These are phyloP conservation scores for Merops nubicus DNA, from an alignment of 2,113 vertebrate species.

Conservation along the genomic window DNA sequence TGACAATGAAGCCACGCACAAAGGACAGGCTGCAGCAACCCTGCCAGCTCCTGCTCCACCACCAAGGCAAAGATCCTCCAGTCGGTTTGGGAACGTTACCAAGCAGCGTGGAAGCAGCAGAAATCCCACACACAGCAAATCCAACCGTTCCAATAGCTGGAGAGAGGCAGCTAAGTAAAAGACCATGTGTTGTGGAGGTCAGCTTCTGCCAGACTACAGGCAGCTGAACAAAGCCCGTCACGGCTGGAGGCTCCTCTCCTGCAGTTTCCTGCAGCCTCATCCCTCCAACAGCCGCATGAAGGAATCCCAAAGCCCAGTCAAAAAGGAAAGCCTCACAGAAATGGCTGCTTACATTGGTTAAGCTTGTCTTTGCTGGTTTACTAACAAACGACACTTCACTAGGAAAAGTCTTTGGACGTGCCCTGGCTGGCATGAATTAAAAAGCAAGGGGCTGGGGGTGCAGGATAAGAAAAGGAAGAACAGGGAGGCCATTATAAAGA, in stretches of 20 bases:
- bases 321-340: neutral
- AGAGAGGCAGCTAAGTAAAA: slow-evolving; percentile 17
- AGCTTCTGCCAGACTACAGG: slow-evolving; percentile 13
- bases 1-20: neutral
- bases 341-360: neutral
- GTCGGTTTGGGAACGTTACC: neutral
- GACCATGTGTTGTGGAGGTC: neutral
- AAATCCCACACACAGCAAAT: slow-evolving; percentile 25
- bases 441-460: neutral
- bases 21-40: neutral
- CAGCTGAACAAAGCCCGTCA: neutral
- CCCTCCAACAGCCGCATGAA: neutral
- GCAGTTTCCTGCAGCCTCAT: neutral
- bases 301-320: neutral
- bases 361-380: neutral
- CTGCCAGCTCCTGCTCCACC: neutral
- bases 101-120: neutral
- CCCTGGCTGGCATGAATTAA: neutral
- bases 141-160: neutral
- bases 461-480: neutral
- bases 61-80: accelerated
- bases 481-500: neutral
- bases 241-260: neutral
- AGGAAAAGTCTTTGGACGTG: neutral
- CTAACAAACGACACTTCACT: neutral